Evolutionary conservation across 1,140 invertebrate species (phyloP), one percentile per base, ranked within the genome.

Genomic region (Drosophila subpulchrella): DNA sequence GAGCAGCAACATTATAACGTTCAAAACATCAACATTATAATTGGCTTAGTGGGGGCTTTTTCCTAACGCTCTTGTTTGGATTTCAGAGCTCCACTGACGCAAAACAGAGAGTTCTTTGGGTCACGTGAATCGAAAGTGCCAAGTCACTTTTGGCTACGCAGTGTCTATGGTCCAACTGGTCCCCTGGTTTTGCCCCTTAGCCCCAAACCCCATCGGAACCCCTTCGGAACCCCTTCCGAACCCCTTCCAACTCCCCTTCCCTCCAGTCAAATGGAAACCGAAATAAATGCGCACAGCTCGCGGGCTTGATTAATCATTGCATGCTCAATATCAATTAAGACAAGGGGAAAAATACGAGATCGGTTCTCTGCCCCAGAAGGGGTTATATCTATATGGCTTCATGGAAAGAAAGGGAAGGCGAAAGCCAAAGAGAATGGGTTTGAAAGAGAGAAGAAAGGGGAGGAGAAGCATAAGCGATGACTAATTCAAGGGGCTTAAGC

Each of bases 281-380:
- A 58, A 59, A 34, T 41, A 68, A 74, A 58, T 57, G 56, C 11
- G 51, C 54, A 20, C 53, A 60, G 39, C 17, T 34, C 27, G 56
- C 27, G 12, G 39, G 12, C 34, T 75, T 72, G 61, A 84, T 78
- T 86, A 75, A 78, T 81, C 57, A 63, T 67, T 75, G 44, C 71
- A 82, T 76, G 55, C 75, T 76, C 71, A 75, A 86, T 79, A 88
- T 72, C 78, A 88, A 86, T 88, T 79, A 76, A 72, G 62, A 24
- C 60, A 61, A 54, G 57, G 67, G 58, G 61, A 74, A 74, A 41
- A 56, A 36, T 51, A 76, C 51, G 48, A 56, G 50, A 57, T 48
- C 41, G 51, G 39, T 15, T 54, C 38, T 60, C 57, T 5, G 17
- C 34, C 27, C 34, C 27, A n/a, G 46, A 24, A 24, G 41, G 24